These are phyloP conservation scores for Rousettus madagascariensis DNA, from an alignment of 2,797 vertebrate species.

Conservation along the genomic window DNA sequence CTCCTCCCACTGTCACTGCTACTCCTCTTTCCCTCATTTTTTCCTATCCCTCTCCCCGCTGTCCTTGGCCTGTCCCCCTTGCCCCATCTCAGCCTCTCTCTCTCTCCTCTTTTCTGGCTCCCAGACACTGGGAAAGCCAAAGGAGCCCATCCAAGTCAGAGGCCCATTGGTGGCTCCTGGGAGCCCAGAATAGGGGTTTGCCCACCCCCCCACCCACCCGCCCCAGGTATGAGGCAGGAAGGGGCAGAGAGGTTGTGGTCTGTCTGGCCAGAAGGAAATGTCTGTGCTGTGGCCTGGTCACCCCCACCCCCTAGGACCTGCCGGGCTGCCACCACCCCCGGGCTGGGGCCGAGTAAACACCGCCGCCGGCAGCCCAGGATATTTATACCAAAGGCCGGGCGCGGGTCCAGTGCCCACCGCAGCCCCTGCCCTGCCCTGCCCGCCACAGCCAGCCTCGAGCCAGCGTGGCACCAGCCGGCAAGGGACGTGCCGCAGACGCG, in stretches of 20 bases:
- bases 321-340: conserved; percentile 55
- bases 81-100: neutral
- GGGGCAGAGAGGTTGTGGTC: conserved; percentile 5
- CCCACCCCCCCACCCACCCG: neutral
- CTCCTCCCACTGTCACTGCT: neutral
- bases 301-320: conserved; percentile 53
- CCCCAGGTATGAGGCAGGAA: neutral
- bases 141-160: neutral
- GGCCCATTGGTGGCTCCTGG: conserved; percentile 29
- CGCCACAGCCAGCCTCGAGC: conserved; percentile 69
- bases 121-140: conserved; percentile 15
- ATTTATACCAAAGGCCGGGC: conserved; percentile 76
- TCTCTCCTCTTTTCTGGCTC: neutral
- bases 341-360: conserved; percentile 74
- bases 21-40: neutral
- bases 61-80: neutral
- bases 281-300: conserved; percentile 73
- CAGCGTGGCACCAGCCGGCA: conserved; percentile 76
- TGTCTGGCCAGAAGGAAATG: conserved; percentile 73
- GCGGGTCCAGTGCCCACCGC: conserved; percentile 75
- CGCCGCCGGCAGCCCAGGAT: conserved; percentile 63
- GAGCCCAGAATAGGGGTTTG: neutral
- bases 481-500: conserved; percentile 34
- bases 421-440: conserved; percentile 77
- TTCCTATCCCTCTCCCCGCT: neutral